Conservation (phyloP, 2,888 invertebrate species). For the Idaea straminata region DNA sequence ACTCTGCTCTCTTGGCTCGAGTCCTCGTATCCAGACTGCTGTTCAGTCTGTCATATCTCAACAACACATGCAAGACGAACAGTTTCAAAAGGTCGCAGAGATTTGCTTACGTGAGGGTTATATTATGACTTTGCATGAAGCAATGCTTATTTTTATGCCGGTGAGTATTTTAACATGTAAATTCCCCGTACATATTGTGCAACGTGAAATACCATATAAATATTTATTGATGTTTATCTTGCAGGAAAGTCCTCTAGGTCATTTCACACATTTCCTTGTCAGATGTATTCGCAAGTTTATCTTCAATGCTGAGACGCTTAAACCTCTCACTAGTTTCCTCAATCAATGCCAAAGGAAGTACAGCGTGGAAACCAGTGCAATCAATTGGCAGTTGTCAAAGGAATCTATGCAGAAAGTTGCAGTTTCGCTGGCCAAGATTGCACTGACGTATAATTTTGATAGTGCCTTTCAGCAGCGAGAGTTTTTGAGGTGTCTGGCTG, state of each 20-base stretch:
- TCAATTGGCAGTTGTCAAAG: conserved; percentile 67
- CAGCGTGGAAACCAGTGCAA: conserved; percentile 52
- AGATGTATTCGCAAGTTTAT: conserved; percentile 69
- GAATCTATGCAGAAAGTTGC: conserved; percentile 79
- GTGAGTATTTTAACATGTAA: conserved; percentile 54
- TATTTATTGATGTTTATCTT: conserved; percentile 31
- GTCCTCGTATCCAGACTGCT: conserved; percentile 38
- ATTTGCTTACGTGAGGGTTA: conserved; percentile 78
- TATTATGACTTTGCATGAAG: conserved; percentile 81
- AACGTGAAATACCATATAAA: too few relatives aligned
- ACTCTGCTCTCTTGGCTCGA: conserved; percentile 54
- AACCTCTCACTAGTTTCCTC: conserved; percentile 56
- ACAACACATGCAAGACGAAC: conserved; percentile 48
- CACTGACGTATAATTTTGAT: conserved; percentile 81
- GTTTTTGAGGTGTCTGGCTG: conserved; percentile 80
- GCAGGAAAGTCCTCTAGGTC: conserved; percentile 83
- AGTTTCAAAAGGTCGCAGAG: conserved; percentile 73
- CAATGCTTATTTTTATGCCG: conserved; percentile 85
- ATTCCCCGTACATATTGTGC: background rate
- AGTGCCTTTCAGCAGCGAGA: conserved; percentile 83
- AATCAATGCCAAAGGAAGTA: conserved; percentile 63
- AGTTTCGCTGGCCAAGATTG: conserved; percentile 80
- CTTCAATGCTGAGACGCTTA: conserved; percentile 68
- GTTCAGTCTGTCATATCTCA: conserved; percentile 50
- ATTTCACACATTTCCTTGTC: conserved; percentile 80